Evolutionary conservation across 2,888 invertebrate species (phyloP).

Genomic region (Hipparchia semele): DNA sequence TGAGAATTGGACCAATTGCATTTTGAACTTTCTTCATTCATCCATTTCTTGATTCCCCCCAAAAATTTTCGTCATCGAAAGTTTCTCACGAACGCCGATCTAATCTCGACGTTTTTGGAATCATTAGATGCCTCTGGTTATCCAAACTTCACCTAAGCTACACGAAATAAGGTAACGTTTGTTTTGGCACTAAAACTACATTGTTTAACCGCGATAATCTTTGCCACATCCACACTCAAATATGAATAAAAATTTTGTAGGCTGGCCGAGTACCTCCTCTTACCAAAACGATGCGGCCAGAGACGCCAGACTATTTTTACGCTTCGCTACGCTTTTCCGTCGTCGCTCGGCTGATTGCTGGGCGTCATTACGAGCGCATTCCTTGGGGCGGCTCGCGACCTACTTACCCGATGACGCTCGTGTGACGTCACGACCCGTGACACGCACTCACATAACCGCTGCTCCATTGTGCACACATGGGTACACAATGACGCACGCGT

Average conservation of each 20-base stretch:
- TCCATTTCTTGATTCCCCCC: too few relatives aligned
- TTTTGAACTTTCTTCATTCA: too few relatives aligned
- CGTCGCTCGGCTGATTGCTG: constrained; percentile 4
- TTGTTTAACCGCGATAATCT: neutral
- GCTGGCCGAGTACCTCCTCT: neutral
- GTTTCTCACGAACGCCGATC: too few relatives aligned
- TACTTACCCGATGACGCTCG: constrained; percentile 56
- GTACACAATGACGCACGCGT: constrained; percentile 52
- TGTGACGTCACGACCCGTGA: constrained; percentile 49
- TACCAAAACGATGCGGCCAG: neutral
- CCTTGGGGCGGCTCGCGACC: constrained; percentile 46
- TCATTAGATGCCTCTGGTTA: too few relatives aligned
- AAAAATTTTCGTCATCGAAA: too few relatives aligned
- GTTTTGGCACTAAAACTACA: neutral
- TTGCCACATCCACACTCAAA: too few relatives aligned
- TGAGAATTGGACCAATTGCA: too few relatives aligned
- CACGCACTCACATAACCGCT: neutral
- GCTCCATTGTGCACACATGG: neutral
- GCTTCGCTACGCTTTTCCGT: constrained; percentile 12
- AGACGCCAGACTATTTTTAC: neutral
- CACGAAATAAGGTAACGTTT: neutral
- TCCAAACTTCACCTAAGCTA: too few relatives aligned
- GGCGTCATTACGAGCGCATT: constrained; percentile 20
- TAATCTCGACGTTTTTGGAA: too few relatives aligned
- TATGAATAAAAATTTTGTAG: neutral